Conservation (phyloP, 2,888 invertebrate genomes). For the Platycheirus rosarum region DNA sequence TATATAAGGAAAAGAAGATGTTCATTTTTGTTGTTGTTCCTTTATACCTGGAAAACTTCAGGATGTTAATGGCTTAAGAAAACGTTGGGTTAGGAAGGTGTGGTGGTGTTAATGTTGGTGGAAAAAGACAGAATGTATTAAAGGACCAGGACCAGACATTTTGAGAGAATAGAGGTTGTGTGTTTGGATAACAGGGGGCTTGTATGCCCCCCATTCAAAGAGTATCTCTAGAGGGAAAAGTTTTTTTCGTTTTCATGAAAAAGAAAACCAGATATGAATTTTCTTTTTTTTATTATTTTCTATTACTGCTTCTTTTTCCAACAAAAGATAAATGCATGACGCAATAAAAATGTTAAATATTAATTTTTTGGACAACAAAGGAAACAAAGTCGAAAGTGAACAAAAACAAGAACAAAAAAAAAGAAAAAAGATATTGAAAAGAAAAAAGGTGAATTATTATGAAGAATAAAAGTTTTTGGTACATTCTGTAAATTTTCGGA, state of each 20-base stretch:
- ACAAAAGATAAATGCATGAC: constrained; percentile 61
- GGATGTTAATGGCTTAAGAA: constrained; percentile 65
- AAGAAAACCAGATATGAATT: constrained; percentile 60
- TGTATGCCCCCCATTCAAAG: not conserved
- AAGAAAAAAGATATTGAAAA: not conserved
- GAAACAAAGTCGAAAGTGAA: constrained; percentile 57
- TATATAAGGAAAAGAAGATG: too few species aligned
- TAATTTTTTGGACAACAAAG: constrained; percentile 73
- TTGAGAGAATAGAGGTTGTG: constrained; percentile 55
- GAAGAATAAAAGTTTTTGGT: constrained; percentile 60
- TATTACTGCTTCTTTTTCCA: constrained; percentile 25
- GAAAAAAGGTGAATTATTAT: constrained; percentile 5
- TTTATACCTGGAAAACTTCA: constrained; percentile 62
- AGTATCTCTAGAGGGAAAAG: constrained; percentile 36
- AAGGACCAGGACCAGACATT: constrained; percentile 57
- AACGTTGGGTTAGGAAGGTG: constrained; percentile 17
- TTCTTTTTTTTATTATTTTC: constrained; percentile 20
- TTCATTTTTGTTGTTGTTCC: constrained; percentile 18
- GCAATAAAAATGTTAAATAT: constrained; percentile 74
- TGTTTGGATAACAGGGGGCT: not conserved
- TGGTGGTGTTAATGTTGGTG: not conserved
- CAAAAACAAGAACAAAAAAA: constrained; percentile 32
- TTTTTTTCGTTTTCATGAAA: constrained; percentile 35
- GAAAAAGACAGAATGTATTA: constrained; percentile 27
- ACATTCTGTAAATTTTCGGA: constrained; percentile 69